A percentile compares a stretch with the other conserved stretches of the same genome.
Conservation (phyloP, 2,888 invertebrate species). For the Polymixis lichenea region DNA sequence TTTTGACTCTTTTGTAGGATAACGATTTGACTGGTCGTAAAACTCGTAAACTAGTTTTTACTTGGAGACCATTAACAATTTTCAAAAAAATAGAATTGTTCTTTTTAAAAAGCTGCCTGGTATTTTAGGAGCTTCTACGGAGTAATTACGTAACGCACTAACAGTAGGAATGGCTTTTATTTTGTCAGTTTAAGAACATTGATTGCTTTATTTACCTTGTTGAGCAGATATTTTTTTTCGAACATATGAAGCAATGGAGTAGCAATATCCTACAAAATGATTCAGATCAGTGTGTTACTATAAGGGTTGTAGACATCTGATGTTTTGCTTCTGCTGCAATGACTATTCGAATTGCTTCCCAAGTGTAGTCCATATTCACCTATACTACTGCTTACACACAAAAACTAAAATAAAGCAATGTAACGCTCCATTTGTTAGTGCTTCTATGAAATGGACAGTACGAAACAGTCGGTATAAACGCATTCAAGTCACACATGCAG, state of each 20-base stretch:
- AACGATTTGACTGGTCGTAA: not conserved
- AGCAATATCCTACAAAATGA: no score
- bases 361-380: no score
- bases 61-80: not conserved
- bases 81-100: not conserved
- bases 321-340: not conserved
- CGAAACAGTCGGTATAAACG: constrained; percentile 57
- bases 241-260: no score
- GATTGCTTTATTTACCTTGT: no score
- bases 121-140: no score
- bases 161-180: no score
- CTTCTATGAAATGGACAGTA: constrained; percentile 48
- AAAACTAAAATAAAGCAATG: not conserved
- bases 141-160: no score
- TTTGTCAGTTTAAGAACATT: no score
- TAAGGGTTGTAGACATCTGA: no score
- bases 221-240: no score
- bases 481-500: constrained; percentile 73
- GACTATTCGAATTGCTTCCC: not conserved
- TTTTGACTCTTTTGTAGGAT: not conserved
- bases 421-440: constrained; percentile 15
- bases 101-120: not conserved
- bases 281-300: no score
- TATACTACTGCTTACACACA: not conserved
- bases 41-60: not conserved